These are phyloP conservation scores for Tethya wilhelma DNA, from an alignment of 37 sponge, comb jelly and placozoan genomes.

Conservation along the genomic window DNA sequence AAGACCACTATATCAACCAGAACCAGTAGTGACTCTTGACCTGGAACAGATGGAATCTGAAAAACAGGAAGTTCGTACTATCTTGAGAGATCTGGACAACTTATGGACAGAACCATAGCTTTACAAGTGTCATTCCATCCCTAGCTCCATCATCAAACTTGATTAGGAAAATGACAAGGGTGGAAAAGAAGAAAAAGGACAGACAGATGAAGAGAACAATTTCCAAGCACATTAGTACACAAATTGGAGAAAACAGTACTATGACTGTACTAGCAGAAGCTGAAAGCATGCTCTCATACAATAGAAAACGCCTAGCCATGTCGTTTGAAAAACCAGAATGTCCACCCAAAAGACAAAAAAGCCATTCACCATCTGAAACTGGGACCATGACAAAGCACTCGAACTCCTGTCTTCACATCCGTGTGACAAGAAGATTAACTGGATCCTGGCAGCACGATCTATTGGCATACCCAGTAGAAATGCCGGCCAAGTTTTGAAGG, in stretches of 20 bases:
- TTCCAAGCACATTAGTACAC: not conserved
- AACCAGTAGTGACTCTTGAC: not conserved
- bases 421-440: not conserved
- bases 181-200: not conserved
- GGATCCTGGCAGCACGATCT: not conserved
- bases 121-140: not conserved
- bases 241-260: not conserved
- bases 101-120: not conserved
- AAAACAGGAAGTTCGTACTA: not conserved
- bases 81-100: not conserved
- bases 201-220: no score
- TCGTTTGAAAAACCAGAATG: not conserved
- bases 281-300: not conserved
- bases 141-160: not conserved
- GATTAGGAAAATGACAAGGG: not conserved
- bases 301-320: not conserved
- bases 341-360: not conserved
- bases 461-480: not conserved
- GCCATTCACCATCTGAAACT: conserved; percentile 2
- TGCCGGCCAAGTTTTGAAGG: conserved; percentile 12
- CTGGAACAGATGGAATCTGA: not conserved
- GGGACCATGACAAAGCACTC: not conserved
- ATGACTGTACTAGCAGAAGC: not conserved
- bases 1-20: not conserved
- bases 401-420: not conserved